Percentiles rank a stretch among this genome's conserved stretches.
Conservation (phyloP, 2,797 vertebrate genomes). For the Euphonia xanthogaster region DNA sequence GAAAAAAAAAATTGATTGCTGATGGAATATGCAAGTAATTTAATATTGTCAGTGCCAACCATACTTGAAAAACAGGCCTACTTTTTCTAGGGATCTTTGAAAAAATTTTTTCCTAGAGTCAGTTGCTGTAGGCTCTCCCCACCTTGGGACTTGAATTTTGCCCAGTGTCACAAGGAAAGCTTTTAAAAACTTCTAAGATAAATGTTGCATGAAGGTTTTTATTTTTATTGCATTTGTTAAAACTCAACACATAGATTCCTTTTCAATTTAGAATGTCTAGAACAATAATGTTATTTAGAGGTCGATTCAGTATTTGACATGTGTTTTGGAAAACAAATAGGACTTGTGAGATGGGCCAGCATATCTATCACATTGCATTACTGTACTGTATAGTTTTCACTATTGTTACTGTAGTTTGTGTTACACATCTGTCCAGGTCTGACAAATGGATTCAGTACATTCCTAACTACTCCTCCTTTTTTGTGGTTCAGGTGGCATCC, state of each 20-base stretch:
- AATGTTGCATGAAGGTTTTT: neutral
- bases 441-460: rapidly evolving
- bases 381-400: neutral
- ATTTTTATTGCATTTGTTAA: neutral
- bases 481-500: neutral
- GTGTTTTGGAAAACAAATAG: neutral
- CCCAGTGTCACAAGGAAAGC: rapidly evolving
- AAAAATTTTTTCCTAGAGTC: neutral
- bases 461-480: neutral
- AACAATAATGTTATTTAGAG: neutral
- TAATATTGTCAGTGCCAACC: neutral
- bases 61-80: neutral
- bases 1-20: neutral
- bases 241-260: neutral
- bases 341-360: neutral
- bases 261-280: neutral
- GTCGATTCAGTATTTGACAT: neutral
- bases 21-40: neutral
- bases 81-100: neutral
- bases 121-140: rapidly evolving
- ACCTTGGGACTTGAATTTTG: neutral
- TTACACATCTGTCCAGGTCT: neutral
- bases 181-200: neutral
- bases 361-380: neutral
- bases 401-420: neutral